These are phyloP conservation scores for Oreohelix idahoensis DNA, from an alignment of 1,140 invertebrate genomes.

Conservation along the genomic window DNA sequence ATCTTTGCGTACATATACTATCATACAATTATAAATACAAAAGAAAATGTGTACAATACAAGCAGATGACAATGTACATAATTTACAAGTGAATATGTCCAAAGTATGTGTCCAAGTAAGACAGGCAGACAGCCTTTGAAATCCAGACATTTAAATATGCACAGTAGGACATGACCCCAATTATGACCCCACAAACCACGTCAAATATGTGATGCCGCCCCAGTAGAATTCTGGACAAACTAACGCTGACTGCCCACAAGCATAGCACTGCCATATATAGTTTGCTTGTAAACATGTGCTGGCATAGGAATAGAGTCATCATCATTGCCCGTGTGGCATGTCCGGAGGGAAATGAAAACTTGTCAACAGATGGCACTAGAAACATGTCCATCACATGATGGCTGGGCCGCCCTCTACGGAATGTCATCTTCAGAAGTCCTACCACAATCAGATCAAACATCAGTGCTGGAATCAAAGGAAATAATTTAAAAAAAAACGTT, in stretches of 20 bases:
- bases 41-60: no score
- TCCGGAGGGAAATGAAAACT: conserved; percentile 96
- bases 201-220: conserved; percentile 91
- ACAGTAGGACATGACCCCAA: conserved; percentile 84
- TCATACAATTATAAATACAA: no score
- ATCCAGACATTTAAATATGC: conserved; percentile 74
- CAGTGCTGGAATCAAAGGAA: conserved; percentile 81
- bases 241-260: conserved; percentile 84
- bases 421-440: conserved; percentile 85
- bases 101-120: conserved; percentile 60
- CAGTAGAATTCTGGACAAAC: conserved; percentile 85
- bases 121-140: conserved; percentile 50
- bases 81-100: conserved; percentile 63
- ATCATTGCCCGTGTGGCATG: conserved; percentile 90
- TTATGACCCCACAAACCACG: conserved; percentile 81
- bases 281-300: conserved; percentile 47
- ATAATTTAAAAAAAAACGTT: no score
- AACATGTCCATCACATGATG: conserved; percentile 80
- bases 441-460: conserved; percentile 89
- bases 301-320: conserved; percentile 77
- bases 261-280: conserved; percentile 74
- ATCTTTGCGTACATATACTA: no score
- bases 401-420: conserved; percentile 83
- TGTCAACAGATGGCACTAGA: conserved; percentile 81
- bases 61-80: no score